Evolutionary conservation across 2,888 invertebrate genomes (phyloP), one percentile per base, ranked within the genome.

Genomic region (Drosophila prostipennis): DNA sequence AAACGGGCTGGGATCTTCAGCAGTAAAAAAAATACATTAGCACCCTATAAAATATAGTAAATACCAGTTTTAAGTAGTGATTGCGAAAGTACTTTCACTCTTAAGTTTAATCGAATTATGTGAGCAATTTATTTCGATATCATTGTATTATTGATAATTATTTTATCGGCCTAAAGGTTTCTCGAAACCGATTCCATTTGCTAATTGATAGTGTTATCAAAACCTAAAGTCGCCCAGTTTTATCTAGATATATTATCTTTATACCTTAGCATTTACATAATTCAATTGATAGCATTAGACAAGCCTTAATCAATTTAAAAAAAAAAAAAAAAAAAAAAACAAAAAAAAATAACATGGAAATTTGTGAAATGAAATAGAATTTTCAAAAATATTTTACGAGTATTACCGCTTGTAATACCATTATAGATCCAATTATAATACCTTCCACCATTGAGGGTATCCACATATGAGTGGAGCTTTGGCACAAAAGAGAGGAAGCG

Each of bases 401-500:
- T n/a, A 7, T 26, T 10, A 3, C 16, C 6, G 2, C 32, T 36
- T 7, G 7, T 8, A 49, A 34, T 29, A 29, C 29, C 26, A 16
- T 23, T 10, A 29, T 4, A 26, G n/a, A 16, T 32, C 14, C 37
- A 11, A 16, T 10, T 11, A 14, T 19, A 32, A 19, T 32, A 2
- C 32, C 39, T 14, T 23, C 5, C 8, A 3, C 5, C 8, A 32
- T 8, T 3, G n/a, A 39, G 26, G 16, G 60, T 48, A 56, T 46
- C 61, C 61, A 13, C 32, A 23, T 10, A 34, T 48, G 16, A 26
- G 13, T 6, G 14, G 16, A 11, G 32, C 57, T 58, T 59, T 64
- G 37, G 51, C 71, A 70, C 57, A 37, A 42, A 57, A 49, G 29
- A 55, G 55, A 67, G 75, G 82, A 81, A 80, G 77, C 79, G 72